Conservation (phyloP, 1,140 invertebrate species). For the Bombyx mandarina region DNA sequence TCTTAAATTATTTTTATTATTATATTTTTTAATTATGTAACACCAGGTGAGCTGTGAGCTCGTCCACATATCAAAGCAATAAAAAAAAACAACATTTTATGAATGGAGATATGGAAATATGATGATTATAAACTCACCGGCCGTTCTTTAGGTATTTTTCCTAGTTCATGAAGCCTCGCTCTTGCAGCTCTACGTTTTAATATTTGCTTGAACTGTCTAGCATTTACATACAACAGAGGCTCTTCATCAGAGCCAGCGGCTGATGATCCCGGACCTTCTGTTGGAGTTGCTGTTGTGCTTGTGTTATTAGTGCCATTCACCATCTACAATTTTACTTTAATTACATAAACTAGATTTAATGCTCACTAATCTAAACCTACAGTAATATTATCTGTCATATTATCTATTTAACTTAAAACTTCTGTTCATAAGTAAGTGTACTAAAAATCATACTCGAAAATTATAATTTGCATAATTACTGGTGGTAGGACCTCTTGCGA, state of each 20-base stretch:
- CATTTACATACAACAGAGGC: slow-evolving; percentile 97
- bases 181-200: slow-evolving; percentile 90
- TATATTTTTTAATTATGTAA: no score
- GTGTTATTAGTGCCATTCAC: slow-evolving; percentile 30
- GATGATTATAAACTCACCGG: slow-evolving; percentile 74
- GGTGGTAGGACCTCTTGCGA: no score
- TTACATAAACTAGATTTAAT: no score
- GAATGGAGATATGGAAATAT: neutral
- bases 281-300: slow-evolving; percentile 21
- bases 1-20: no score
- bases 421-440: no score
- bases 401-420: no score
- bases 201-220: slow-evolving; percentile 97
- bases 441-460: no score
- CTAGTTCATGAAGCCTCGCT: slow-evolving; percentile 91
- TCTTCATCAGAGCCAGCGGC: slow-evolving; percentile 81
- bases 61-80: no score
- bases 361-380: no score
- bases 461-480: no score
- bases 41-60: no score
- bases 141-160: slow-evolving; percentile 96
- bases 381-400: no score
- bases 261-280: slow-evolving; percentile 41
- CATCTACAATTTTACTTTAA: slow-evolving; percentile 21
- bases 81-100: neutral